Base-by-base conservation (phyloP, 2,888 invertebrate species). In the Hymenopus coronatus region DNA sequence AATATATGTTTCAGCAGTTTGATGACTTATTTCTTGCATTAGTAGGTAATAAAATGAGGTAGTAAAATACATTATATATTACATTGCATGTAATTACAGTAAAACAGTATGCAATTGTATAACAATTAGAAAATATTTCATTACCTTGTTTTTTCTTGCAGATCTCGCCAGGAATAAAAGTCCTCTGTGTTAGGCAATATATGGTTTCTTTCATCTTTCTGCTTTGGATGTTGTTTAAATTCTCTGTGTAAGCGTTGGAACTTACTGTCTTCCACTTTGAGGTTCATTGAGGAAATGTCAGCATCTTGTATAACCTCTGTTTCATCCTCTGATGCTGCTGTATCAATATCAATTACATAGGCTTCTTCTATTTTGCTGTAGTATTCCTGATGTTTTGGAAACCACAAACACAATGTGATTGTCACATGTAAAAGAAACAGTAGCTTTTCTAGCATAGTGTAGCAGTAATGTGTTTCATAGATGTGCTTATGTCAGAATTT, bases 281-380 rank as follows among this genome's bases (percentile, higher is more conserved):
- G 90, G 88, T 91, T 82, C 15, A 92, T 89, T 28, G 90, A 89
- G 46, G 90, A 88, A 40, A 93, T 91, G 89, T 93, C 92, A 7
- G 89, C 89, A 12, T 91, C 90, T 86, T 92, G 91, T 90, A 94
- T 93, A 92, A 94, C 93, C 33, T 90, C 91, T 46, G 93, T 92
- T 27, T 92, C 92, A 89, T 85, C 92, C 33, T 93, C 92, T 89
- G 93, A 91, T 70, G 93, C 92, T 83, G 93, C 93, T 84, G 93
- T 92, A 83, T 92, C 92, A 27, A 93, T 91, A 70, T 91, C 90
- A 88, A 93, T 92, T 25, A 92, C 91, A 84, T 92, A 92, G 12
- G n/a, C n/a, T n/a, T 90, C 90, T 88, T 92, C 91, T 9, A 90
- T 89, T 87, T 93, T 91, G 2, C 89, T 90, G 20, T 92, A 89